Percentiles rank a stretch among this genome's conserved stretches.
Conservation (phyloP, 2,797 vertebrate species). For the Ciconia nigra region DNA sequence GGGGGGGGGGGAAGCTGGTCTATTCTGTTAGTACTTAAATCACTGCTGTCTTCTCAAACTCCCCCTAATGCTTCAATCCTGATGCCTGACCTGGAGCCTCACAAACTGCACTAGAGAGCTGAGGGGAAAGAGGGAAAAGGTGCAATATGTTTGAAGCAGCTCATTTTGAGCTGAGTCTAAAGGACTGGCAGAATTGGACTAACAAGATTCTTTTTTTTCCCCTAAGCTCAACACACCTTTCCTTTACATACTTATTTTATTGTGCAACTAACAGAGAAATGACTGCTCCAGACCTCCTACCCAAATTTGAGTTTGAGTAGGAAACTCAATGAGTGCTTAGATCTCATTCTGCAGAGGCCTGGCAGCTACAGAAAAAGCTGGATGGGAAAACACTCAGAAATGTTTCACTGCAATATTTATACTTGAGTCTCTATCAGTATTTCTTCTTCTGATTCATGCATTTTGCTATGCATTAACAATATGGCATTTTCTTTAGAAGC, state of each 20-base stretch:
- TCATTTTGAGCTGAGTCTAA: neutral
- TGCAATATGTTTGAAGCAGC: neutral
- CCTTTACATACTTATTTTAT: neutral
- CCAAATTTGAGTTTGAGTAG: neutral
- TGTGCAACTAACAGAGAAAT: neutral
- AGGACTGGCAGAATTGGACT: neutral
- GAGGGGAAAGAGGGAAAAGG: neutral
- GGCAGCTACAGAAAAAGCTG: neutral
- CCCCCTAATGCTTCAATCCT: neutral
- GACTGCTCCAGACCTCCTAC: neutral
- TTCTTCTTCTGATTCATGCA: neutral
- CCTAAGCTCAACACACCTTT: neutral
- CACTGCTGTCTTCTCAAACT: neutral
- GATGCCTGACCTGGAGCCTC: neutral
- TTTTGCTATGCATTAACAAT: neutral
- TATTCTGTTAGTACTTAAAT: neutral
- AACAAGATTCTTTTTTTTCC: neutral
- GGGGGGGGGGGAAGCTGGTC: fast-evolving
- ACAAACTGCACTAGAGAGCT: neutral
- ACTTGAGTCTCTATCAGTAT: neutral
- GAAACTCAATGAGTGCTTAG: neutral
- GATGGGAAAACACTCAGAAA: neutral
- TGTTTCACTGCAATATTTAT: neutral
- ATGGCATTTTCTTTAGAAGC: neutral
- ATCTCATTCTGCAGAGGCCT: neutral